Evolutionary conservation across 2,113 vertebrate genomes (phyloP).

Genomic region (Etheostoma spectabile): DNA sequence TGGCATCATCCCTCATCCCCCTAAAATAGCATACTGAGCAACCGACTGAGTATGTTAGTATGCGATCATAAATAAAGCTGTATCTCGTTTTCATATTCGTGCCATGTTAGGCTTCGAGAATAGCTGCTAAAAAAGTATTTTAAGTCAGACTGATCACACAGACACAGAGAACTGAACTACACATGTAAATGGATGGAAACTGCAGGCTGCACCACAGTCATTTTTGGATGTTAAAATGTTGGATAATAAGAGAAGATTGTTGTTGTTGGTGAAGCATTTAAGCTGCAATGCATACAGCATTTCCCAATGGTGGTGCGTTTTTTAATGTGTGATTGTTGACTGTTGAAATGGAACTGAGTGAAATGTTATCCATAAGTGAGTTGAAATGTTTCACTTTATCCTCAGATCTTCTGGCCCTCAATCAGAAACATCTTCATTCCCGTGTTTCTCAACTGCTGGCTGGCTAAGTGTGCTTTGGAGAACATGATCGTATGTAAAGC

Average conservation of each 20-base stretch:
- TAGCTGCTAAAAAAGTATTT: neutral
- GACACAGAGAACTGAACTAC: neutral
- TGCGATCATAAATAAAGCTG: too few relatives aligned
- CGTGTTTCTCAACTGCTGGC: constrained; percentile 89
- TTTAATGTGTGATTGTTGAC: neutral
- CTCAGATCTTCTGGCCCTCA: constrained; percentile 86
- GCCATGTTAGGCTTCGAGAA: neutral
- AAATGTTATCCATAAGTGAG: neutral
- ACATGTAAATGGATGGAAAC: neutral
- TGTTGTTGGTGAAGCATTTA: neutral
- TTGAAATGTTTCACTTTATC: constrained; percentile 6
- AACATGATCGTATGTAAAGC: constrained; percentile 87
- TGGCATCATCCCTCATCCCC: too few relatives aligned
- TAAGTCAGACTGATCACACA: neutral
- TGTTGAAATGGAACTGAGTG: neutral
- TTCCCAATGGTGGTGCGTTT: neutral
- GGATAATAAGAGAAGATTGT: neutral
- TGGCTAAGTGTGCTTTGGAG: constrained; percentile 88
- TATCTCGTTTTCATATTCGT: neutral
- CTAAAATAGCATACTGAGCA: too few relatives aligned
- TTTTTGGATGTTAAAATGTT: constrained; percentile 1
- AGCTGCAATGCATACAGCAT: neutral
- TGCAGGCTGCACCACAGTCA: neutral
- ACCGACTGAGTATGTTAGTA: too few relatives aligned
- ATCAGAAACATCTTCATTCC: constrained; percentile 87